Conservation (phyloP, 2,888 invertebrate species). For the Chrysopilus asiliformis region DNA sequence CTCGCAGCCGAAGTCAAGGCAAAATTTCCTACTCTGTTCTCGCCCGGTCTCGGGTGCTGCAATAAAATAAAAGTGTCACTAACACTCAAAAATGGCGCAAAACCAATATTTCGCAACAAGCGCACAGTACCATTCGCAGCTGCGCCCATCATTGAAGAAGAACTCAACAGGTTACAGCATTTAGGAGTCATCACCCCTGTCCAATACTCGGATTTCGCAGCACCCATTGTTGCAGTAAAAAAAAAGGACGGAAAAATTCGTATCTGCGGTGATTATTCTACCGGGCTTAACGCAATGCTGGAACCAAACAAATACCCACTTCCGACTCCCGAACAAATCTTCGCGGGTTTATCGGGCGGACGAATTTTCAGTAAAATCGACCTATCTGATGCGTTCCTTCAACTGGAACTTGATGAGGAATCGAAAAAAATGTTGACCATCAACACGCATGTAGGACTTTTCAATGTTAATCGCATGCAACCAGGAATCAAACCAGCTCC, state of each 20-base stretch:
- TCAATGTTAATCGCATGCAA: neutral
- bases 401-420: too few relatives aligned
- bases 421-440: too few relatives aligned
- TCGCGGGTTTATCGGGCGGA: neutral
- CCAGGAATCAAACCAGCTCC: neutral
- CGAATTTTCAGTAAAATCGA: neutral
- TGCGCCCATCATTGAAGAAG: neutral
- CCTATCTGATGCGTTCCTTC: conserved; percentile 1
- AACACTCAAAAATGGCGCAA: neutral
- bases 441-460: conserved; percentile 1
- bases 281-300: conserved; percentile 2
- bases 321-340: conserved; percentile 3
- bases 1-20: conserved; percentile 2
- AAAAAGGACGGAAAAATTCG: conserved; percentile 5
- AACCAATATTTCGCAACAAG: neutral
- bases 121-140: conserved; percentile 2
- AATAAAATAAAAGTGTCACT: conserved; percentile 2
- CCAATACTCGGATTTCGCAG: conserved; percentile 2
- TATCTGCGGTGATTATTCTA: conserved; percentile 4
- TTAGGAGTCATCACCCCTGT: conserved; percentile 1
- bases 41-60: conserved; percentile 2
- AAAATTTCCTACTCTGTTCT: conserved; percentile 4
- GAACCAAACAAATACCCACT: conserved; percentile 5
- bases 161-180: neutral
- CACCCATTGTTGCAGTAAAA: conserved; percentile 2